Percentiles rank a stretch among this genome's conserved stretches.
These are phyloP conservation scores for Diarsia rubi DNA, from an alignment of 2,888 invertebrate genomes.

Conservation along the genomic window DNA sequence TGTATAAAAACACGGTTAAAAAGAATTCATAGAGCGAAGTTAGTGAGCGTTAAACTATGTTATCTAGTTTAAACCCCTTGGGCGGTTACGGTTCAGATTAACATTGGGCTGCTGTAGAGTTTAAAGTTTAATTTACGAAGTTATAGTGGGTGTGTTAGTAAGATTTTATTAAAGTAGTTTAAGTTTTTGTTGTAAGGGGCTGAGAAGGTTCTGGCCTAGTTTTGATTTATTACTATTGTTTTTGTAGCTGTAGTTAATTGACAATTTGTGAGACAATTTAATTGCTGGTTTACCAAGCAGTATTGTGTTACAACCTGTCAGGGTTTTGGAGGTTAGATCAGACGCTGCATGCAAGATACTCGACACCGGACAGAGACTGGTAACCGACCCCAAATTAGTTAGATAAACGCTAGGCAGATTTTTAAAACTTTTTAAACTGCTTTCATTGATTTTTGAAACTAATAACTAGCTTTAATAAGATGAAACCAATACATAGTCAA, in stretches of 20 bases:
- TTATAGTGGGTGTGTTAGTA: slow-evolving; percentile 17
- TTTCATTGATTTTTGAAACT: neutral
- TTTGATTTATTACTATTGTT: slow-evolving; percentile 1
- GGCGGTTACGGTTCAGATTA: slow-evolving; percentile 61
- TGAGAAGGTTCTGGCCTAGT: neutral
- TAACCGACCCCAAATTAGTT: neutral
- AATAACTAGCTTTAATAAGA: neutral
- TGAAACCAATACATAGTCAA: neutral
- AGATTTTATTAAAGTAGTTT: slow-evolving; percentile 19
- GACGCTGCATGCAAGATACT: neutral
- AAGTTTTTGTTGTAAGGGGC: neutral
- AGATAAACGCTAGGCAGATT: neutral
- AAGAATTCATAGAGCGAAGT: slow-evolving; percentile 59
- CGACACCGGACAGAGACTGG: no score
- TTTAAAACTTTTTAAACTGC: neutral
- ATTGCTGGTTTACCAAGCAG: neutral
- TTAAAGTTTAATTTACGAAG: slow-evolving; percentile 45
- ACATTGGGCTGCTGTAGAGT: slow-evolving; percentile 51
- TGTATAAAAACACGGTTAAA: slow-evolving; percentile 49
- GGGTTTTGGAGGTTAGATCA: neutral
- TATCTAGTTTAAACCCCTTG: slow-evolving; percentile 69
- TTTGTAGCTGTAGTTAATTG: neutral
- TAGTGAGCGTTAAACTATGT: slow-evolving; percentile 69
- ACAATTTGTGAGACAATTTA: neutral
- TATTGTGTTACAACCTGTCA: neutral